Evolutionary conservation across 2,888 invertebrate genomes (phyloP).

Genomic region (Elmis aenea): DNA sequence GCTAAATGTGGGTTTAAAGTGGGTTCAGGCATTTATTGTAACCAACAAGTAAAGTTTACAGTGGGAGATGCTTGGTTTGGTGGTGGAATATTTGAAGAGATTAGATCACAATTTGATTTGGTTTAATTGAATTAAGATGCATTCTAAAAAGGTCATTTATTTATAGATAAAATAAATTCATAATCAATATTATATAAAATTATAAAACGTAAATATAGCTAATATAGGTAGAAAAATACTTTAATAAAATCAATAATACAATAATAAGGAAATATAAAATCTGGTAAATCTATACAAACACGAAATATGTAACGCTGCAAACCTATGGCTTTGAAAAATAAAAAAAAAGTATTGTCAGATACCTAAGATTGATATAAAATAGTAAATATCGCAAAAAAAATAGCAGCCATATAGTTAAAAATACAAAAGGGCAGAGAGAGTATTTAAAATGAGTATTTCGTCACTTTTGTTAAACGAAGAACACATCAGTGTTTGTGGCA

Average conservation of each 20-base stretch:
- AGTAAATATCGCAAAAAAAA: constrained; percentile 27
- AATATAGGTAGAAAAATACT: constrained; percentile 44
- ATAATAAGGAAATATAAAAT: constrained; percentile 45
- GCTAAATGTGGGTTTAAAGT: too few species aligned
- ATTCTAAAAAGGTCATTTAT: constrained; percentile 28
- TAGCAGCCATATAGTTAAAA: constrained; percentile 23
- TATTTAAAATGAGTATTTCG: constrained; percentile 23
- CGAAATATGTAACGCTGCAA: too few species aligned
- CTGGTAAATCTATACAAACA: constrained; percentile 46
- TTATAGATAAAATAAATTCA: constrained; percentile 36
- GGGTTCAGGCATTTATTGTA: too few species aligned
- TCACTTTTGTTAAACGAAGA: constrained; percentile 27
- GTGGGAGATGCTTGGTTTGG: too few species aligned
- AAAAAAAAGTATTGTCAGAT: too few species aligned
- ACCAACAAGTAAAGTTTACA: too few species aligned
- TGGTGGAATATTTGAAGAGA: too few species aligned
- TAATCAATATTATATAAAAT: constrained; percentile 45
- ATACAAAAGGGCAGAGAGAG: constrained; percentile 22
- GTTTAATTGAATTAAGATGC: too few species aligned
- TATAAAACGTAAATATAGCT: constrained; percentile 46
- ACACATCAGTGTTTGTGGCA: constrained; percentile 24
- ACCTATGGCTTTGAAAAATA: too few species aligned
- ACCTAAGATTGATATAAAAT: too few species aligned
- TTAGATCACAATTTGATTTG: too few species aligned
- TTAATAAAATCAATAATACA: constrained; percentile 45